Conservation (phyloP, 1,140 invertebrate species). For the Achatina immaculata region DNA sequence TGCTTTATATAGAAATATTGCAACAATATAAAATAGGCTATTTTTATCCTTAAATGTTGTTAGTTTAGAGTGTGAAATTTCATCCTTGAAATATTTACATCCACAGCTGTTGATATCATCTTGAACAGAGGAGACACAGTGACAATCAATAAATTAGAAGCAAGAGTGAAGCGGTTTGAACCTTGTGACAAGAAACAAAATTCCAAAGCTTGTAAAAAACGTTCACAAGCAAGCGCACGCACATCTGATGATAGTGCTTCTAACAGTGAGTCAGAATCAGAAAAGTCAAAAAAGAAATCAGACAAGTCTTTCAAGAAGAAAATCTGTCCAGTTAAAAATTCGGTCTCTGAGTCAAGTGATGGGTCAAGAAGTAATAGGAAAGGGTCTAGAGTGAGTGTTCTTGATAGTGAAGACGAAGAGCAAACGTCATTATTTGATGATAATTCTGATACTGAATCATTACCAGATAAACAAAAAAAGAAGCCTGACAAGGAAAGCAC, state of each 20-base stretch:
- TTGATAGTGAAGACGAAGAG: not conserved
- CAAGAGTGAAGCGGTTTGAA: not conserved
- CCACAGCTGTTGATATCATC: slow-evolving; percentile 10
- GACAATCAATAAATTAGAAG: not conserved
- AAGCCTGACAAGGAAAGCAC: not conserved
- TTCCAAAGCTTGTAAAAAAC: not conserved
- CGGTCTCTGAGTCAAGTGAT: not conserved
- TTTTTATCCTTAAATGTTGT: too few relatives aligned
- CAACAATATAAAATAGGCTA: too few relatives aligned
- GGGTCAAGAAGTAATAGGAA: not conserved
- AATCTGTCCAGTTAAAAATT: too few relatives aligned
- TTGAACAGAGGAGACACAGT: slow-evolving; percentile 4
- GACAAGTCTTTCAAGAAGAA: not conserved
- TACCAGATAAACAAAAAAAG: not conserved
- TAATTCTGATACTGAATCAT: not conserved
- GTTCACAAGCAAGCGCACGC: not conserved
- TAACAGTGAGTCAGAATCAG: not conserved
- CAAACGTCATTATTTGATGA: not conserved
- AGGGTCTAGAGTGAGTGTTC: not conserved
- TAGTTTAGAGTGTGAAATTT: too few relatives aligned
- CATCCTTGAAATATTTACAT: too few relatives aligned
- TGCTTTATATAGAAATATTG: too few relatives aligned
- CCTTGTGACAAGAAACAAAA: not conserved
- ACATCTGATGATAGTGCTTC: not conserved
- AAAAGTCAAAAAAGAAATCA: not conserved